Conservation (phyloP, 2,113 vertebrate species). For the Eulacestoma nigropectus region DNA sequence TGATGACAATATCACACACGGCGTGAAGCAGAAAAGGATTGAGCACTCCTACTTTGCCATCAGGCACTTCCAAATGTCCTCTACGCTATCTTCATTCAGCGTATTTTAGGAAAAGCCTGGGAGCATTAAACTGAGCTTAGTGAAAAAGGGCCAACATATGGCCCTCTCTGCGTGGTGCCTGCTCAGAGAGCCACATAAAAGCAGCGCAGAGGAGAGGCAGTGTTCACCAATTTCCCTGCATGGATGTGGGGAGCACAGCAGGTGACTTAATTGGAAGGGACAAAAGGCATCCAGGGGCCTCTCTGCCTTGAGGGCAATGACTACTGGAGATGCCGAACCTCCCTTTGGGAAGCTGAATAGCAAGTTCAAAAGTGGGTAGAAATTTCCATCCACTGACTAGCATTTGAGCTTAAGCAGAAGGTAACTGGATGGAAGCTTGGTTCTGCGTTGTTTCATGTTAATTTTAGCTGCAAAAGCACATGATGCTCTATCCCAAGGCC, state of each 20-base stretch:
- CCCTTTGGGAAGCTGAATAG: neutral
- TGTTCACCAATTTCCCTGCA: neutral
- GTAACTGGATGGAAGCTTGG: neutral
- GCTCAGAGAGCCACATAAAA: neutral
- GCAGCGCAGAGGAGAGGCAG: neutral
- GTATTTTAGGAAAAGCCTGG: neutral
- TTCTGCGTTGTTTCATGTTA: neutral
- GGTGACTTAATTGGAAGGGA: neutral
- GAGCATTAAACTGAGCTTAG: neutral
- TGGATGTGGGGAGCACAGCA: neutral
- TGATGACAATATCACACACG: fast-evolving
- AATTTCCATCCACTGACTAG: neutral
- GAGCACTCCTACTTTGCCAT: neutral
- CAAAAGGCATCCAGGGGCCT: neutral
- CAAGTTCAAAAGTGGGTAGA: neutral
- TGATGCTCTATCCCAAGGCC: neutral
- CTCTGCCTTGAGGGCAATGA: neutral
- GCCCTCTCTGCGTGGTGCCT: neutral
- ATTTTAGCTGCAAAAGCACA: neutral
- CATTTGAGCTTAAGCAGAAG: neutral
- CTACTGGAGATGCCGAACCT: neutral
- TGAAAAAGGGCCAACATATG: constrained; percentile 15
- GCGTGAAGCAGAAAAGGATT: fast-evolving
- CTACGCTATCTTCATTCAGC: neutral
- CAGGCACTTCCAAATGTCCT: constrained; percentile 14